A percentile compares a stretch with the other conserved stretches of the same genome.
Evolutionary conservation across 2,888 invertebrate species (phyloP).

Genomic region (Machimus rusticus): DNA sequence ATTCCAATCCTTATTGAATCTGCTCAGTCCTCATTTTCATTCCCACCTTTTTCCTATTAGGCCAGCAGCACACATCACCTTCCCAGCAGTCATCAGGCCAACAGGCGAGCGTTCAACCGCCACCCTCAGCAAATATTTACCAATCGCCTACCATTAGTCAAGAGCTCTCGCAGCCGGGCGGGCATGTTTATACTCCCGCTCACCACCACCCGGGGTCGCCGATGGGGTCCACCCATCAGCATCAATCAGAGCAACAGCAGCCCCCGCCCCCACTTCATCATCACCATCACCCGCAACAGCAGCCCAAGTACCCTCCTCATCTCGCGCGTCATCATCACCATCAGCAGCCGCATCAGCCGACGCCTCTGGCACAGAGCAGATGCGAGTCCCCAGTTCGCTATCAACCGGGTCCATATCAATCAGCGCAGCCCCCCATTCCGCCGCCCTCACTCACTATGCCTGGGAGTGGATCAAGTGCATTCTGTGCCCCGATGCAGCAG

Average conservation of each 20-base stretch:
- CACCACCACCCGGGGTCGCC: conserved; percentile 54
- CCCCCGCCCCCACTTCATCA: conserved; percentile 43
- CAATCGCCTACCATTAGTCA: conserved; percentile 11
- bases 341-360: conserved; percentile 46
- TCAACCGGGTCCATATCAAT: conserved; percentile 43
- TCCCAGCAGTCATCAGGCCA: conserved; percentile 11
- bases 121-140: conserved; percentile 52
- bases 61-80: conserved; percentile 29
- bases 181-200: conserved; percentile 49
- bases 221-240: conserved; percentile 46
- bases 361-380: conserved; percentile 36
- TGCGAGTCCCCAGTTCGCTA: conserved; percentile 46
- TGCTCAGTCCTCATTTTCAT: neutral
- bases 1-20: conserved; percentile 16
- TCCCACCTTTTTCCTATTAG: conserved; percentile 11
- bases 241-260: conserved; percentile 47
- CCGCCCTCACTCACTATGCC: conserved; percentile 52
- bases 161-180: conserved; percentile 17
- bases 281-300: conserved; percentile 45
- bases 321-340: conserved; percentile 50
- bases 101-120: conserved; percentile 55
- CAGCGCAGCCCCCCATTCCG: conserved; percentile 51
- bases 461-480: conserved; percentile 60
- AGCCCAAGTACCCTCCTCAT: conserved; percentile 9
- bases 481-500: conserved; percentile 59